These are phyloP conservation scores for Caenorhabditis imperialis DNA, from an alignment of 2,888 invertebrate genomes.

Conservation along the genomic window DNA sequence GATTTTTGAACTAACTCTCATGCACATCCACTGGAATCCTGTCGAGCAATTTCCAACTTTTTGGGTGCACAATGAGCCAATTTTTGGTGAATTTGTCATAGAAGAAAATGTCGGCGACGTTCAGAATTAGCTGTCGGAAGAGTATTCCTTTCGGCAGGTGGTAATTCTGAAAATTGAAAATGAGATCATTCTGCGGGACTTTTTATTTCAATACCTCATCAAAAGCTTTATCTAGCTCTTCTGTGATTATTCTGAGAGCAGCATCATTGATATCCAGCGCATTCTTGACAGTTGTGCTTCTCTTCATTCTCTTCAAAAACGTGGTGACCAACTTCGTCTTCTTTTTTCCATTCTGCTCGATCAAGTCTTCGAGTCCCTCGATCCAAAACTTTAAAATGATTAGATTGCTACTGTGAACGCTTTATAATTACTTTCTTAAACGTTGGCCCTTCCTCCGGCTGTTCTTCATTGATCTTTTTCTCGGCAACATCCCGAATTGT, in stretches of 20 bases:
- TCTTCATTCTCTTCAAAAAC: too few relatives aligned
- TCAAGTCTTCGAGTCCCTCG: too few relatives aligned
- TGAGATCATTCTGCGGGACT: background rate
- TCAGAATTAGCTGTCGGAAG: conserved; percentile 3
- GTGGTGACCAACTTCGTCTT: too few relatives aligned
- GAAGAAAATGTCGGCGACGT: background rate
- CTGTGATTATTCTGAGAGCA: background rate
- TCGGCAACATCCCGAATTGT: too few relatives aligned
- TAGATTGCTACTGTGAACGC: too few relatives aligned
- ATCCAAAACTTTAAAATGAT: too few relatives aligned
- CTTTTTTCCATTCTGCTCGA: too few relatives aligned
- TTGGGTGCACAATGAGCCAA: background rate
- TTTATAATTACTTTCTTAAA: too few relatives aligned
- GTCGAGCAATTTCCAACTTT: background rate
- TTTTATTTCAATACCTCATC: conserved; percentile 3
- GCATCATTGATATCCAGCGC: too few relatives aligned
- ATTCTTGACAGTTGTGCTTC: too few relatives aligned
- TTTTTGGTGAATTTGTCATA: background rate
- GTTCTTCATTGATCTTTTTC: too few relatives aligned
- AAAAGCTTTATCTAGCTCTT: background rate
- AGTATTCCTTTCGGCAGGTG: conserved; percentile 10
- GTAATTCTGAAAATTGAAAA: conserved; percentile 8
- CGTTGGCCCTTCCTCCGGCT: too few relatives aligned
- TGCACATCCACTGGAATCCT: conserved; percentile 6
- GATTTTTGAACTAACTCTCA: conserved; percentile 16